Conservation (phyloP, 1,140 invertebrate genomes). For the Maconellicoccus hirsutus region DNA sequence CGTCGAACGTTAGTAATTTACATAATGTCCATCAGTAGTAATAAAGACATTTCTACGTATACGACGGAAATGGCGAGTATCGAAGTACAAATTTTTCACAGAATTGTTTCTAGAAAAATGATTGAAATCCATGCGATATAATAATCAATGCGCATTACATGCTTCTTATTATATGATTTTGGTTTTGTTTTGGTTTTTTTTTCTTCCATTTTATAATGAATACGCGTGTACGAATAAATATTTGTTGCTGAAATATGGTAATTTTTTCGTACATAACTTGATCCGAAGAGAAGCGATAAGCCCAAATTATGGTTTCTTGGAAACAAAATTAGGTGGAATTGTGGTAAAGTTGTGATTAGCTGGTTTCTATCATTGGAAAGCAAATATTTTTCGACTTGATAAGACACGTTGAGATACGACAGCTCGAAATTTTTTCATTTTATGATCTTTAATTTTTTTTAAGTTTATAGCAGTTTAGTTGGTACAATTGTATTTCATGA, state of each 20-base stretch:
- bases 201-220: not conserved
- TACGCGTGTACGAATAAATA: not conserved
- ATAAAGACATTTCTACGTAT: slow-evolving; percentile 7
- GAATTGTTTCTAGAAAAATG: not conserved
- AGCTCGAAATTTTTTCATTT: no score
- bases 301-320: not conserved
- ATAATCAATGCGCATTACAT: slow-evolving; percentile 4
- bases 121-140: not conserved
- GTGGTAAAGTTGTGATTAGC: no score
- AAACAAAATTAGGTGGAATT: not conserved
- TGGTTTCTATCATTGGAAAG: no score
- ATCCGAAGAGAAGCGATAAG: not conserved
- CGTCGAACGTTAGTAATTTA: slow-evolving; percentile 4
- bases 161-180: not conserved
- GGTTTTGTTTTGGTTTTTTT: not conserved
- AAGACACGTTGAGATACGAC: no score
- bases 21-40: not conserved
- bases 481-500: no score
- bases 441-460: no score
- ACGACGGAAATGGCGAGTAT: not conserved
- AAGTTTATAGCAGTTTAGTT: no score
- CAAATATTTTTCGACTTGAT: no score
- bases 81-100: not conserved
- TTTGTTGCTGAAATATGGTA: not conserved
- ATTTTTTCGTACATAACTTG: not conserved